Evolutionary conservation across 2,888 invertebrate genomes (phyloP).

Genomic region (Ommatoiulus sabulosus): DNA sequence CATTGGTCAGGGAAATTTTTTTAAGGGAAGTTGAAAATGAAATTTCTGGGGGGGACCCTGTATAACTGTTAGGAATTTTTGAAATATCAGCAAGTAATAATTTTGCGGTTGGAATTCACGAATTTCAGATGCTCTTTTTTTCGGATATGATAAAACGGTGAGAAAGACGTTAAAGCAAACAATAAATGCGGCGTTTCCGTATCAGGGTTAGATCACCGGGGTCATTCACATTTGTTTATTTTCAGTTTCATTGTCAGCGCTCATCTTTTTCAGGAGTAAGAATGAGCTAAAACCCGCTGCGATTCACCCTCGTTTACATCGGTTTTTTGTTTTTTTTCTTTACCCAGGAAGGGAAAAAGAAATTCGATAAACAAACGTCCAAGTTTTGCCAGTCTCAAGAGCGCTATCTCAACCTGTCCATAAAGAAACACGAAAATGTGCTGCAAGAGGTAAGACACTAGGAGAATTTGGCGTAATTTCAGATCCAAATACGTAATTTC

Average conservation of each 20-base stretch:
- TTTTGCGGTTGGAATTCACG: background rate
- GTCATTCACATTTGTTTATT: slow-evolving; percentile 38
- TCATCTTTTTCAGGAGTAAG: background rate
- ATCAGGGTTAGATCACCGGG: slow-evolving; percentile 37
- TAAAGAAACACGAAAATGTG: slow-evolving; percentile 89
- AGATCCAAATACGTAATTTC: no score
- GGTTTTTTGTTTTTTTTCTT: slow-evolving; percentile 60
- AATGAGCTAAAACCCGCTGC: background rate
- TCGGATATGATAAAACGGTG: background rate
- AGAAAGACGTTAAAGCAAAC: slow-evolving; percentile 12
- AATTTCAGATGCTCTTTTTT: background rate
- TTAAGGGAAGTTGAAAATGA: no score
- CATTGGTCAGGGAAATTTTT: no score
- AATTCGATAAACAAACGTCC: slow-evolving; percentile 97
- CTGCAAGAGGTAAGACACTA: slow-evolving; percentile 78
- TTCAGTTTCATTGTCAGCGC: slow-evolving; percentile 44
- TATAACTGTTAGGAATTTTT: no score
- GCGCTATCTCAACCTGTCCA: slow-evolving; percentile 90
- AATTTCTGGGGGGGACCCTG: no score
- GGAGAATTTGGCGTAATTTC: no score
- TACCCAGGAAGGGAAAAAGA: slow-evolving; percentile 89
- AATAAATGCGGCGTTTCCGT: slow-evolving; percentile 7
- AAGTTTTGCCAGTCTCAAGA: slow-evolving; percentile 98
- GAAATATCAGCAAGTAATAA: no score
- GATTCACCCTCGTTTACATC: background rate